phyloP scores from a whole-genome alignment of 2,888 invertebrate species.

The Antheraea yamamai region DNA sequence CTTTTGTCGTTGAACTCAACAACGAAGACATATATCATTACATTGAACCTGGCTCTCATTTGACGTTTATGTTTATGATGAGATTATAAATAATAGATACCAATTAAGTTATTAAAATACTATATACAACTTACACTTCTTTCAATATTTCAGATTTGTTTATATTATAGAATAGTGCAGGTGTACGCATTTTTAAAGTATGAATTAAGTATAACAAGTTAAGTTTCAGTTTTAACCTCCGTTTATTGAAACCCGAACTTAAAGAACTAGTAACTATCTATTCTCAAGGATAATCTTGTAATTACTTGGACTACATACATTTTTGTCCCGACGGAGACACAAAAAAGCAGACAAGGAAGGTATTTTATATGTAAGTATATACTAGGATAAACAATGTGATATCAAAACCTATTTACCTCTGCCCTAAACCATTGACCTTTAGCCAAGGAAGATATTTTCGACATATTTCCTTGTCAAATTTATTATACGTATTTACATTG shows the following conservation, averaged over 20 bases:
- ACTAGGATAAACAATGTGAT: constrained; percentile 23
- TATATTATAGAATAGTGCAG: background rate
- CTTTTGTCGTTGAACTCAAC: no score
- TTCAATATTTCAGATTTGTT: no score
- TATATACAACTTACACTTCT: no score
- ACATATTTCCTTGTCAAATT: constrained; percentile 18
- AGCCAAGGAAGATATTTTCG: constrained; percentile 19
- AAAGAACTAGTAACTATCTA: background rate
- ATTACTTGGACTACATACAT: background rate
- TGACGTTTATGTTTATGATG: no score
- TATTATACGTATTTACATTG: constrained; percentile 28
- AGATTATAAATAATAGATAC: no score
- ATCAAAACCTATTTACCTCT: constrained; percentile 2
- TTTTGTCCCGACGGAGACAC: background rate
- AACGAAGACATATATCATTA: no score
- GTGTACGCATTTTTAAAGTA: background rate
- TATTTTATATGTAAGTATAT: background rate
- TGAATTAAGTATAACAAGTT: background rate
- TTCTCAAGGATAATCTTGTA: background rate
- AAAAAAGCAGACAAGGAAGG: background rate
- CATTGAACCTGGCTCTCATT: no score
- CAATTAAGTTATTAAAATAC: no score
- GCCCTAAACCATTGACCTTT: constrained; percentile 19
- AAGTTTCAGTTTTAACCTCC: background rate
- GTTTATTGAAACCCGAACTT: background rate